A percentile compares a stretch with the other conserved stretches of the same genome.
Evolutionary conservation across 2,113 vertebrate species (phyloP).

Genomic region (Zosterops lateralis): DNA sequence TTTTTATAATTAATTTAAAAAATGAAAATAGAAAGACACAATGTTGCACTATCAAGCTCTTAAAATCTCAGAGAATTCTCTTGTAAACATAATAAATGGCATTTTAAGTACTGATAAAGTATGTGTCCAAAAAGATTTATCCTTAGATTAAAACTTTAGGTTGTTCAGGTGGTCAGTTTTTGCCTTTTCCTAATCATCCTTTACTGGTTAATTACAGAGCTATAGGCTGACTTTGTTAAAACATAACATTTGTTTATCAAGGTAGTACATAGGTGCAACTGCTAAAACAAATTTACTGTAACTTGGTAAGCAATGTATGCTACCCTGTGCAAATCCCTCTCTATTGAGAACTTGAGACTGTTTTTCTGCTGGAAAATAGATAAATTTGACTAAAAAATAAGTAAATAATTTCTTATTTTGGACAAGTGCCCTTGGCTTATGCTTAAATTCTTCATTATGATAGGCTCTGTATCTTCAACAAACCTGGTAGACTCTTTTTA

Average conservation of each 20-base stretch:
- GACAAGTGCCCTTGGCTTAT: neutral
- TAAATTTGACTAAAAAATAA: neutral
- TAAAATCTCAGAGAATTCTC: neutral
- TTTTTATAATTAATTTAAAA: neutral
- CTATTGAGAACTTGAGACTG: neutral
- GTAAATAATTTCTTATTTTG: neutral
- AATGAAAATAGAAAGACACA: neutral
- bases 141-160: neutral
- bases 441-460: neutral
- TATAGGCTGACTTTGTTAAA: neutral
- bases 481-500: neutral
- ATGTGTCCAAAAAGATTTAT: neutral
- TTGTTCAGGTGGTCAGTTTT: neutral
- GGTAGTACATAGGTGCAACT: neutral
- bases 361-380: neutral
- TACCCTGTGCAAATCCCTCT: neutral
- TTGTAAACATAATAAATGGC: neutral
- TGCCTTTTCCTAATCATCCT: neutral
- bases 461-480: neutral
- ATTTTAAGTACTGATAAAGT: neutral
- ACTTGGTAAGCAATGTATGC: neutral
- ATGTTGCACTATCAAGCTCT: neutral
- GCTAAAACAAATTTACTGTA: neutral
- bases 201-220: neutral
- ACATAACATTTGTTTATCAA: neutral